Conservation (phyloP, 2,888 invertebrate genomes). For the Peribatodes rhomboidaria region DNA sequence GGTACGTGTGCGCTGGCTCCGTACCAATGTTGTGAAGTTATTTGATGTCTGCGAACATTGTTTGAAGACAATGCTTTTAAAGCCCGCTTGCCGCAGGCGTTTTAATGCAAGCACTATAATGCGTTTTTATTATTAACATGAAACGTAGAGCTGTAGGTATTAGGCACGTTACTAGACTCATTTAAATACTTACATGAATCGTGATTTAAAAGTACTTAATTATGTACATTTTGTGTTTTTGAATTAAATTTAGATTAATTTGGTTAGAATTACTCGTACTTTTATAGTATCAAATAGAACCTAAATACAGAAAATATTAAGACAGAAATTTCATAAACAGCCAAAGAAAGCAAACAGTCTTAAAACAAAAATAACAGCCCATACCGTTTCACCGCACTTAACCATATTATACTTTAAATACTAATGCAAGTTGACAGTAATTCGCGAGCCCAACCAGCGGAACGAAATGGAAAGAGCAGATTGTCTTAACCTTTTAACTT, state of each 20-base stretch:
- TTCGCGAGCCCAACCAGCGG: slow-evolving; percentile 49
- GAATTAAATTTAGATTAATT: too few species aligned
- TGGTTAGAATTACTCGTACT: too few species aligned
- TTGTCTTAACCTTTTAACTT: slow-evolving; percentile 56
- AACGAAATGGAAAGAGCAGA: slow-evolving; percentile 47
- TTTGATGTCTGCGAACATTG: slow-evolving; percentile 43
- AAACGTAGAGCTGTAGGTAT: not conserved
- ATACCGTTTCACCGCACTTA: slow-evolving; percentile 12
- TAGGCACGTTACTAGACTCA: too few species aligned
- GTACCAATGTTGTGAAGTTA: slow-evolving; percentile 40
- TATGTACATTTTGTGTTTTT: not conserved
- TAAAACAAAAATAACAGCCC: slow-evolving; percentile 1
- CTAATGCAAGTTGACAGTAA: slow-evolving; percentile 40
- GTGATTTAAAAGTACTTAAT: not conserved
- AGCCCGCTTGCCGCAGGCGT: slow-evolving; percentile 14
- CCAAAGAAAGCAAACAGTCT: not conserved
- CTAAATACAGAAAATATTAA: too few species aligned
- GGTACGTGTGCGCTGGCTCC: slow-evolving; percentile 19
- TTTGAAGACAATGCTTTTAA: slow-evolving; percentile 37
- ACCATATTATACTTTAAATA: slow-evolving; percentile 29
- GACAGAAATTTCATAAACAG: too few species aligned
- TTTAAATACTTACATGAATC: not conserved
- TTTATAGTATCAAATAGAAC: too few species aligned
- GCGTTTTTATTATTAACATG: slow-evolving; percentile 6
- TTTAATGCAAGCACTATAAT: slow-evolving; percentile 12